phyloP scores from a whole-genome alignment of 2,797 vertebrate species.

The Lepus oiostolus region DNA sequence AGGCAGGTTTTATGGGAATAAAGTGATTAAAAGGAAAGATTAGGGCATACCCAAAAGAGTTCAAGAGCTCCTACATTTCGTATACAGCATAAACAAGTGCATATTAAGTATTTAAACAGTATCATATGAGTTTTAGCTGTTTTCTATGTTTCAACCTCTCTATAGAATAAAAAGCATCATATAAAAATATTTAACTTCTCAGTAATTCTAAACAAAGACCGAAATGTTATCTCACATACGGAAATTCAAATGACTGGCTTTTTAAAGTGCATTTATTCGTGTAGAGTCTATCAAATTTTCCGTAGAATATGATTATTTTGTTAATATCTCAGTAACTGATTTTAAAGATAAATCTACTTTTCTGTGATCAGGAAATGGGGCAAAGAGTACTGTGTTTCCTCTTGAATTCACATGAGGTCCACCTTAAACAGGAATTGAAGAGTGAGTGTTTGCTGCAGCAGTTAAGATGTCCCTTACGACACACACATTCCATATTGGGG shows the following conservation, averaged over 20 bases:
- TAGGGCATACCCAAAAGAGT: neutral
- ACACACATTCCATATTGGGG: too few relatives aligned
- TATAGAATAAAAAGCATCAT: slow-evolving; percentile 1
- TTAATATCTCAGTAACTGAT: slow-evolving; percentile 18
- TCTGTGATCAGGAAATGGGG: neutral
- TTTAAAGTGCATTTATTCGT: neutral
- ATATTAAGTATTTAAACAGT: neutral
- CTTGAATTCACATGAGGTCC: neutral
- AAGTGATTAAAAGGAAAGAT: slow-evolving; percentile 38
- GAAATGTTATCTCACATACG: neutral
- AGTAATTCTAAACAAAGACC: slow-evolving; percentile 2
- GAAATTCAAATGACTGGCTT: slow-evolving; percentile 21
- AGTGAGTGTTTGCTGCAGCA: too few relatives aligned
- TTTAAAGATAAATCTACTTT: neutral
- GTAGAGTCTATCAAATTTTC: neutral
- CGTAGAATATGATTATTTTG: slow-evolving; percentile 13
- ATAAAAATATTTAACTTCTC: neutral
- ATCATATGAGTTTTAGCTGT: slow-evolving; percentile 21
- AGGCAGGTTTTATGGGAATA: neutral
- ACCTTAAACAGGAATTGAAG: neutral
- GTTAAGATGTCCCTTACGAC: too few relatives aligned
- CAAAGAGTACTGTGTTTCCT: slow-evolving; percentile 33
- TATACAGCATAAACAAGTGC: neutral
- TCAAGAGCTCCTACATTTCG: neutral
- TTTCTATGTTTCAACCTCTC: neutral